Evolutionary conservation across 2,797 vertebrate genomes (phyloP).

Genomic region (Spheniscus humboldti): DNA sequence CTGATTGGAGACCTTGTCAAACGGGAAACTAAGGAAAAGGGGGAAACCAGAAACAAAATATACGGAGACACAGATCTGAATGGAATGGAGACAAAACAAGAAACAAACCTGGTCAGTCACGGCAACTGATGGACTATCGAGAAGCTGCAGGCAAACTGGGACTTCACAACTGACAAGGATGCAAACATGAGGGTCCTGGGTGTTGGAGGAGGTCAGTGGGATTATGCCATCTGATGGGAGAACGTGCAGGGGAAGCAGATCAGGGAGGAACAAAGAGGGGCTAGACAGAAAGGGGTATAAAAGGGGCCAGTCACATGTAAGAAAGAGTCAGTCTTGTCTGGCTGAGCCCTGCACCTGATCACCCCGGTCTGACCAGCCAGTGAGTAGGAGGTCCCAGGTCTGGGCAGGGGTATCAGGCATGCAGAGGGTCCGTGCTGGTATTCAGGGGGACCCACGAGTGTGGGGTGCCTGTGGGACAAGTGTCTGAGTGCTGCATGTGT

Average conservation of each 20-base stretch:
- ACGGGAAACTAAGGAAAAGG: not conserved
- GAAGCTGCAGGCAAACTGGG: not conserved
- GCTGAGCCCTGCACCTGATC: too few species aligned
- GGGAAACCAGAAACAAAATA: not conserved
- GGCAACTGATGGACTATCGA: accelerated
- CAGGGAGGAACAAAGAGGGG: not conserved
- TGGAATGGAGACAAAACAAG: not conserved
- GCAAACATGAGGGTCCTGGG: not conserved
- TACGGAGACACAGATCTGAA: not conserved
- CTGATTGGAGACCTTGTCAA: not conserved
- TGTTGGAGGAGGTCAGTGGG: not conserved
- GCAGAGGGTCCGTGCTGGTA: too few species aligned
- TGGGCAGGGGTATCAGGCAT: too few species aligned
- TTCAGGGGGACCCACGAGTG: too few species aligned
- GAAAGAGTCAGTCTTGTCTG: too few species aligned
- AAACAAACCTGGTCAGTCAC: not conserved
- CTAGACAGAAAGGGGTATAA: not conserved
- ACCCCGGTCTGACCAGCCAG: too few species aligned
- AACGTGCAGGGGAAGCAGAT: not conserved
- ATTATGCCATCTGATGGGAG: not conserved
- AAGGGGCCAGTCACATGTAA: too few species aligned
- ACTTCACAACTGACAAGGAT: not conserved
- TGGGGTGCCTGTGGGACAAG: too few species aligned
- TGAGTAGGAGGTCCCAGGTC: too few species aligned
- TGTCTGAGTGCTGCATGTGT: too few species aligned